Evolutionary conservation across 2,888 invertebrate species (phyloP).

Genomic region (Calephelis perditalis): DNA sequence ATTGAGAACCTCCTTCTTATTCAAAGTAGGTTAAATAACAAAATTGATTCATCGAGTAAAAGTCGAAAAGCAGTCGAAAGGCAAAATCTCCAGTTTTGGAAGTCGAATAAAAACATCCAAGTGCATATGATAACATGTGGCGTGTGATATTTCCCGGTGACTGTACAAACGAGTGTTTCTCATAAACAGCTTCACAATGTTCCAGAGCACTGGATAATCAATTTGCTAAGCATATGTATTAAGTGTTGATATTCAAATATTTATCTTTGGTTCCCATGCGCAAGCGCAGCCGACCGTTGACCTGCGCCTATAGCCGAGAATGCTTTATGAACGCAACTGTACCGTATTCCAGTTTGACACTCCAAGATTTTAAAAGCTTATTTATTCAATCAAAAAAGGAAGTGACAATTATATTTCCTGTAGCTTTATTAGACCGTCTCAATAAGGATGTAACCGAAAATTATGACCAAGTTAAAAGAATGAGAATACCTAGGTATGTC

Average conservation of each 20-base stretch:
- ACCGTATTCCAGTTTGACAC: background rate
- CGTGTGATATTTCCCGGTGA: background rate
- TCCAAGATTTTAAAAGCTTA: background rate
- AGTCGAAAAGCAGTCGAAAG: too few species aligned
- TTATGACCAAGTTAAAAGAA: too few species aligned
- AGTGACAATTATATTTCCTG: background rate
- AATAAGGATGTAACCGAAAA: too few species aligned
- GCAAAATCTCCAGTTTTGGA: too few species aligned
- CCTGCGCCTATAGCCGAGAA: constrained; percentile 47
- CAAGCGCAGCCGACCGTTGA: constrained; percentile 69
- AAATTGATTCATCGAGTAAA: too few species aligned
- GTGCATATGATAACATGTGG: too few species aligned
- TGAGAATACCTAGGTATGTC: background rate
- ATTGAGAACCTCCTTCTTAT: too few species aligned
- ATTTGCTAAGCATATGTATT: constrained; percentile 44
- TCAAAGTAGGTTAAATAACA: too few species aligned
- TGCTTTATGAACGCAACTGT: constrained; percentile 39
- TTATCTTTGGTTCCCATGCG: constrained; percentile 36
- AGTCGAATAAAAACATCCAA: too few species aligned
- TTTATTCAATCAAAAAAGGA: background rate
- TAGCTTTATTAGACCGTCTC: background rate
- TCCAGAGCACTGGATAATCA: constrained; percentile 58
- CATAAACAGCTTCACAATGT: constrained; percentile 47
- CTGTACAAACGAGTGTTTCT: constrained; percentile 33
- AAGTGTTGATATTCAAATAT: too few species aligned